phyloP scores from a whole-genome alignment of 2,113 vertebrate species.

The Setophaga petechia region DNA sequence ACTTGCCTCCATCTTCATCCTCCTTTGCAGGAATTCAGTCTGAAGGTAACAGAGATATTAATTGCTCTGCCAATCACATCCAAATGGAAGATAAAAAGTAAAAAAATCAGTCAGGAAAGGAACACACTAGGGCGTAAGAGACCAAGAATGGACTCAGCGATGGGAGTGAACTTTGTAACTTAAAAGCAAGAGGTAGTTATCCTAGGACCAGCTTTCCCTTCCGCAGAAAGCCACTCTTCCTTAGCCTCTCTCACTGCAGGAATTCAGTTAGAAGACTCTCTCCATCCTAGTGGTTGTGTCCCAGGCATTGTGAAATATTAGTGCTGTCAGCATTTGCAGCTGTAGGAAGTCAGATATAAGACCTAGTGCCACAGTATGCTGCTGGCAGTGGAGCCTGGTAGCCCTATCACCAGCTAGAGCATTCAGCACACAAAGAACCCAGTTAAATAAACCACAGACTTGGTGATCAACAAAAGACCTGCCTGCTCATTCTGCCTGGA shows the following conservation, averaged over 20 bases:
- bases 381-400: not conserved
- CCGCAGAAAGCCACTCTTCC: not conserved
- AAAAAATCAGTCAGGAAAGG: not conserved
- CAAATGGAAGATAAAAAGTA: not conserved
- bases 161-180: not conserved
- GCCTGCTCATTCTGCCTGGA: not conserved
- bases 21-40: not conserved
- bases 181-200: not conserved
- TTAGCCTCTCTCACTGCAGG: not conserved
- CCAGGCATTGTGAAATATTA: slow-evolving; percentile 25
- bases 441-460: slow-evolving; percentile 26
- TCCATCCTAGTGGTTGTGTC: not conserved
- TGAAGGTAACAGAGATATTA: not conserved
- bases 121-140: not conserved
- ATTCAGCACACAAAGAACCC: not conserved
- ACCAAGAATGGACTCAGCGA: not conserved
- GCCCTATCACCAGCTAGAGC: not conserved
- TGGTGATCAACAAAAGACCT: not conserved
- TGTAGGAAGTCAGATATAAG: slow-evolving; percentile 59
- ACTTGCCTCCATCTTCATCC: not conserved
- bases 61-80: not conserved
- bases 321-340: not conserved
- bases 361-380: not conserved
- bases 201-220: not conserved
- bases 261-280: not conserved